Conservation (phyloP, 2,797 vertebrate genomes). For the Parauchenoglanis ngamensis region DNA sequence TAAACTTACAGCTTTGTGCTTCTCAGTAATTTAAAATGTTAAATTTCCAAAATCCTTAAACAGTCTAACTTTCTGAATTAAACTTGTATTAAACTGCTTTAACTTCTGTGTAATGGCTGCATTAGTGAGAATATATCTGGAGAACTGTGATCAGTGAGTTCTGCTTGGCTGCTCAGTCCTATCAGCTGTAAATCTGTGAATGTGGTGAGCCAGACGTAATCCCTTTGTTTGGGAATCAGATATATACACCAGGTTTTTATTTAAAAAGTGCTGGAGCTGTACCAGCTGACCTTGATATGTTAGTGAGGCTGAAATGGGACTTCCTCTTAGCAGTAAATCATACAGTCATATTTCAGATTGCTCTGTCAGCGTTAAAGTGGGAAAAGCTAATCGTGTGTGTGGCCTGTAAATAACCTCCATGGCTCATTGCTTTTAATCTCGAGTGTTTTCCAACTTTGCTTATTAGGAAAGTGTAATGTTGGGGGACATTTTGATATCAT, state of each 20-base stretch:
- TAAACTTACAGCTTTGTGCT: not conserved
- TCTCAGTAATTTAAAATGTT: not conserved
- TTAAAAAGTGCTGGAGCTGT: constrained; percentile 6
- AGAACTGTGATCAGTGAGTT: constrained; percentile 3
- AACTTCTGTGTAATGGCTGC: not conserved
- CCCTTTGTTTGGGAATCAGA: constrained; percentile 36
- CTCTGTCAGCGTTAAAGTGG: constrained; percentile 30
- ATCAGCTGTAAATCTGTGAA: constrained; percentile 23
- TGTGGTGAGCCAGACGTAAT: constrained; percentile 8
- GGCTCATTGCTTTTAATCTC: constrained; percentile 24
- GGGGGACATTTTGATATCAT: not conserved
- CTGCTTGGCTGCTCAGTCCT: not conserved
- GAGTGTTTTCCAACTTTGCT: constrained; percentile 8
- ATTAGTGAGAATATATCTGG: constrained; percentile 11
- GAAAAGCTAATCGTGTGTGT: constrained; percentile 21
- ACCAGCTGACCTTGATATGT: constrained; percentile 42
- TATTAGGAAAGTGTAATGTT: not conserved
- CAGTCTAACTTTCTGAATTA: not conserved
- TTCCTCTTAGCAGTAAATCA: constrained; percentile 43
- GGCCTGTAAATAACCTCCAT: constrained; percentile 24
- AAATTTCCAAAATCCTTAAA: not conserved
- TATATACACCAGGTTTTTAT: constrained; percentile 31
- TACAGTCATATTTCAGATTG: constrained; percentile 43
- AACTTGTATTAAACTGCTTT: not conserved
- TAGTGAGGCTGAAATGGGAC: constrained; percentile 37